Conservation (phyloP, 2,888 invertebrate genomes). For the Pimpla rufipes region DNA sequence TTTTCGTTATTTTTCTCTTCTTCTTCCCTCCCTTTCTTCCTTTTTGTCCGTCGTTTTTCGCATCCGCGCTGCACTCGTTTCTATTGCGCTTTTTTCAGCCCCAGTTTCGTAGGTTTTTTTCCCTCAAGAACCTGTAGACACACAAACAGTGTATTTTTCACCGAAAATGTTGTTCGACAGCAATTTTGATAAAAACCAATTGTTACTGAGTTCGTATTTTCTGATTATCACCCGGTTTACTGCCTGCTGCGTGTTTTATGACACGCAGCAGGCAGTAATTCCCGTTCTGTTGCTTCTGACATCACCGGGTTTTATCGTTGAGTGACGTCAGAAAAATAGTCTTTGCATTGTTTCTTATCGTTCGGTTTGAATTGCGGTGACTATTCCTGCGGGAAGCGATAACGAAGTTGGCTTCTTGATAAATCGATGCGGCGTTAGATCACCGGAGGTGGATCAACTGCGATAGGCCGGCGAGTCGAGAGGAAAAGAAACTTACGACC, state of each 20-base stretch:
- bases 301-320: not conserved
- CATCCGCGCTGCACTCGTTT: not conserved
- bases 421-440: constrained; percentile 55
- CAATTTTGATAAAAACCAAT: no score
- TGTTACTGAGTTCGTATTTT: no score
- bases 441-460: not conserved
- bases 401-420: constrained; percentile 47
- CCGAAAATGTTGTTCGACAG: no score
- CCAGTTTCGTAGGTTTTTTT: not conserved
- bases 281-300: not conserved
- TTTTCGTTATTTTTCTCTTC: not conserved
- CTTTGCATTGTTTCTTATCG: not conserved
- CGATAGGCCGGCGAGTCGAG: not conserved
- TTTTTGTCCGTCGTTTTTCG: not conserved
- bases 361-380: constrained; percentile 10
- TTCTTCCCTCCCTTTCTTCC: not conserved
- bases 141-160: not conserved
- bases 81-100: constrained; percentile 8
- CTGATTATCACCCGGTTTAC: not conserved
- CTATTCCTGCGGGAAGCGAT: constrained; percentile 21
- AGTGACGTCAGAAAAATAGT: no score
- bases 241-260: no score
- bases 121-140: no score
- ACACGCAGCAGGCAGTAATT: not conserved
- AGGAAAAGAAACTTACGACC: not conserved